These are phyloP conservation scores for Pangasianodon hypophthalmus DNA, from an alignment of 2,113 vertebrate genomes.

Conservation along the genomic window DNA sequence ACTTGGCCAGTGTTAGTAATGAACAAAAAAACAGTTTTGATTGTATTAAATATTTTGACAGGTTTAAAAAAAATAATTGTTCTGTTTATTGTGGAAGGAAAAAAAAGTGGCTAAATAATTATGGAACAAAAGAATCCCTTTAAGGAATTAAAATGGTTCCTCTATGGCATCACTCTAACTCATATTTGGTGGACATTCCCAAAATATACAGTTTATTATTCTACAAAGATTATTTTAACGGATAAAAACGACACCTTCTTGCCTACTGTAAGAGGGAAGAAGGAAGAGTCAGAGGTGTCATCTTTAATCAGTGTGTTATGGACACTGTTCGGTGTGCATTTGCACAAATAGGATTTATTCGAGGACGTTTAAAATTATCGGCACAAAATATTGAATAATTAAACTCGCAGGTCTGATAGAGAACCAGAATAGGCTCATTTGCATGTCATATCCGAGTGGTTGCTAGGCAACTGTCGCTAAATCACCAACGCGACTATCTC, in stretches of 20 bases:
- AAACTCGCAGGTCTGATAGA: not conserved
- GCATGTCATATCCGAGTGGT: not conserved
- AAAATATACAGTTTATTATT: too few species aligned
- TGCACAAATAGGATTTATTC: not conserved
- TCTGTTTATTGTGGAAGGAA: too few species aligned
- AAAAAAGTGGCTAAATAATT: not conserved
- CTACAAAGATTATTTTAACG: not conserved
- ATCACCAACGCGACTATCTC: not conserved
- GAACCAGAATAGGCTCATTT: not conserved
- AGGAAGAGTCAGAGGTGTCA: not conserved
- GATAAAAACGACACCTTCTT: not conserved
- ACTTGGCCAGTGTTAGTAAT: not conserved
- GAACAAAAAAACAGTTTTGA: too few species aligned
- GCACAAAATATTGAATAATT: not conserved
- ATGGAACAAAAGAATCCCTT: not conserved
- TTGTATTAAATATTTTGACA: too few species aligned
- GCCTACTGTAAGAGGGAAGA: not conserved
- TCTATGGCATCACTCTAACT: too few species aligned
- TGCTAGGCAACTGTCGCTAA: slow-evolving; percentile 4
- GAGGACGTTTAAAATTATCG: not conserved
- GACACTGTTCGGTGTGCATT: not conserved
- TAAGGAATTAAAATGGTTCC: not conserved
- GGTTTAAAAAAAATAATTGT: too few species aligned
- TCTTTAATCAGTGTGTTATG: not conserved
- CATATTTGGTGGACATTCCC: too few species aligned